Base-by-base conservation (phyloP, 2,797 vertebrate species). In the Neoniphon sammara region DNA sequence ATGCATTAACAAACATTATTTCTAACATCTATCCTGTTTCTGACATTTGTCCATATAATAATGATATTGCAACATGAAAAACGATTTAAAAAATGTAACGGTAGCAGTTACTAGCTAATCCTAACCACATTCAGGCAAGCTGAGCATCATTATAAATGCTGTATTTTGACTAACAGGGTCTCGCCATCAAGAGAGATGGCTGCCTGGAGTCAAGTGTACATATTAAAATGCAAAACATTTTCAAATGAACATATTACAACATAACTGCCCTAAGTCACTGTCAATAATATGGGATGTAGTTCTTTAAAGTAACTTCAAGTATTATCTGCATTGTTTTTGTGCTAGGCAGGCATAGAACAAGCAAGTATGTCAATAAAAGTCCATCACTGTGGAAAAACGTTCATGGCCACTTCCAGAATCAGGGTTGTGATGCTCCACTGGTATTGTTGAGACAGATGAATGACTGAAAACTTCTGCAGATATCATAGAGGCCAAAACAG, bases 221-320 rank as follows among this genome's bases (percentile, higher is more conserved):
- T 54, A 20, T 67, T 1, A 76, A 57, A 36, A 30, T 10, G 46
- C 25, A 8, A 34, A 25, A 34, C 36, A 44, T 17, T 53, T 20
- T 61, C 71, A 63, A 54, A 46, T 30, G 61, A 53, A 1, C 4
- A 27, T n/a, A 30, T 49, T 21, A 70, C 30, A 27, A 58, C 7
- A 59, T 9, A 18, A 50, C 73, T 60, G n/a, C 44, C 74, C 30
- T 36, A 11, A n/a, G 73, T 77, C 27, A 59, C 60, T 53, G 42
- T 57, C 34, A 71, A 10, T 27, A 58, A 30, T 49, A 42, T 34
- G 42, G 20, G 39, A 42, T 42, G 14, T 42, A 67, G 18, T 66
- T 69, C 20, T 36, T 75, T 70, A 18, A 65, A 61, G 82, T 71
- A 80, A 73, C 55, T 87, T 91, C 86, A 93, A 92, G 87, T 88